These are phyloP conservation scores for Ellobius talpinus DNA, from an alignment of 2,113 vertebrate species.

Conservation along the genomic window DNA sequence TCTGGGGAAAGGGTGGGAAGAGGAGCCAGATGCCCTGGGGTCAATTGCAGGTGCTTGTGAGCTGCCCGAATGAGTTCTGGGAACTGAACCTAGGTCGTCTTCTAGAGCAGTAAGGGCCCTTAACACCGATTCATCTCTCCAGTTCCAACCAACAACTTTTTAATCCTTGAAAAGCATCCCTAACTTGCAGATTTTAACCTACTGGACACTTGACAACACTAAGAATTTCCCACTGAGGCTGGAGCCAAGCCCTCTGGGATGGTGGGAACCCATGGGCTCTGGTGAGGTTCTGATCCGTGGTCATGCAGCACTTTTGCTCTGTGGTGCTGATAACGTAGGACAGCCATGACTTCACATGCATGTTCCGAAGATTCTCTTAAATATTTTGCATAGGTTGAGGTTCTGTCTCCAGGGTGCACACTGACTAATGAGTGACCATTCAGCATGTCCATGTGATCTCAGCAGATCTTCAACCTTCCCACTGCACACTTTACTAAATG, in stretches of 20 bases:
- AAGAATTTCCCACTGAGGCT: background rate
- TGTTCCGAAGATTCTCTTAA: background rate
- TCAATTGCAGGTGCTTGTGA: no score
- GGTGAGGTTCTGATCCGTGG: background rate
- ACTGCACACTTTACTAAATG: background rate
- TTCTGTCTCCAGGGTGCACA: background rate
- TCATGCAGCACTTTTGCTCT: background rate
- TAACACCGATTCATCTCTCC: background rate
- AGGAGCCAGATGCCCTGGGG: no score
- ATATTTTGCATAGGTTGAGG: background rate
- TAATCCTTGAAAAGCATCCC: background rate
- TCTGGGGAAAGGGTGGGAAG: background rate
- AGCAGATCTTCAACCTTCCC: background rate
- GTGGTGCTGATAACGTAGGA: background rate
- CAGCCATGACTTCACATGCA: background rate
- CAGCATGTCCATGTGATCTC: background rate
- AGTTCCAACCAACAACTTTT: background rate
- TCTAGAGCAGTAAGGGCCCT: background rate
- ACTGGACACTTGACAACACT: background rate
- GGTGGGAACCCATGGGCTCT: background rate
- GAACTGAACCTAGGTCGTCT: background rate
- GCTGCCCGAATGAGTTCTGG: background rate
- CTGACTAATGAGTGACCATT: rapidly evolving
- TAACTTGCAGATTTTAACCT: background rate
- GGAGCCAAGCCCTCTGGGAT: background rate